phyloP scores from a whole-genome alignment of 2,113 vertebrate species.

The Malurus melanocephalus region DNA sequence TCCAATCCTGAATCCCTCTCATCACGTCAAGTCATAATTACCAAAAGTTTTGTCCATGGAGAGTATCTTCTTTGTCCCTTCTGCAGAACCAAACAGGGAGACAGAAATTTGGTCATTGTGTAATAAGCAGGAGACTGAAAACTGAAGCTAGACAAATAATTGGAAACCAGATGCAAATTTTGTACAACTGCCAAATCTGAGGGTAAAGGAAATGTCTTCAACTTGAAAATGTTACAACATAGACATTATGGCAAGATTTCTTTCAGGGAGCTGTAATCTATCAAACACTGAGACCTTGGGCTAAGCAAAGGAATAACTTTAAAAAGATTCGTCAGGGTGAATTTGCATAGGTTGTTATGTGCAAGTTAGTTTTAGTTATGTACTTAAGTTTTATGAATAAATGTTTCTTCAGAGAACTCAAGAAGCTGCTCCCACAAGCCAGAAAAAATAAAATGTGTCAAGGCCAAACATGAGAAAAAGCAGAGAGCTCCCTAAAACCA shows the following conservation, averaged over 20 bases:
- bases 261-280: neutral
- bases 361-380: neutral
- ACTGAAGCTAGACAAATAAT: neutral
- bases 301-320: neutral
- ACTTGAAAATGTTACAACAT: neutral
- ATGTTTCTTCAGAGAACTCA: neutral
- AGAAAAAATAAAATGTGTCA: neutral
- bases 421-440: neutral
- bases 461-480: neutral
- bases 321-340: neutral
- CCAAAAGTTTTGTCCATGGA: neutral
- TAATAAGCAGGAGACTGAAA: neutral
- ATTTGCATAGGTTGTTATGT: neutral
- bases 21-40: neutral
- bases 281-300: neutral
- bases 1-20: neutral
- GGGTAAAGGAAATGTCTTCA: neutral
- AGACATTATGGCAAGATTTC: neutral
- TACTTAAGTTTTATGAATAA: neutral
- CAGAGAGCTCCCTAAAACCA: neutral
- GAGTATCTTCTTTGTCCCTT: neutral
- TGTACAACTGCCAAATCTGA: neutral
- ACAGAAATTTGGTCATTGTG: neutral
- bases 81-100: neutral
- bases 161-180: neutral